Evolutionary conservation across 2,888 invertebrate genomes (phyloP).

Genomic region (Amphipoea oculea): DNA sequence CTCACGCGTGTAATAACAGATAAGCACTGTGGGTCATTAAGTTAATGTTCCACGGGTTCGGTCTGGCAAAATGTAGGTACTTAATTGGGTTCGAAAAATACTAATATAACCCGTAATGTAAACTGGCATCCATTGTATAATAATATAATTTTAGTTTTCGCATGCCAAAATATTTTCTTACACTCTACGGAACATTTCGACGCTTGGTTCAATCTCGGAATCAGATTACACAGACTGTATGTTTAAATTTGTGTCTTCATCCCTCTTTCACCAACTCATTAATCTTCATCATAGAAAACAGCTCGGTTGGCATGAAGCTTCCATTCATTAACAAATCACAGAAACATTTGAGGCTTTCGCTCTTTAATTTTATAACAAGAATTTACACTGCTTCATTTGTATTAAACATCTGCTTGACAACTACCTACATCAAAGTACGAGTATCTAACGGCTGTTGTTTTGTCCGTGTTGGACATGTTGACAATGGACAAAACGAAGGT

Average conservation of each 20-base stretch:
- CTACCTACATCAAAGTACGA: neutral
- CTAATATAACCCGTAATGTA: neutral
- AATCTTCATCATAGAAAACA: conserved; percentile 46
- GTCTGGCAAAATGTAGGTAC: neutral
- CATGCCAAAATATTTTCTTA: neutral
- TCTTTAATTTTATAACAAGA: neutral
- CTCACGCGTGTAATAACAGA: neutral
- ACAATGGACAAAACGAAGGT: no score
- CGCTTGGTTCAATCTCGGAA: conserved; percentile 24
- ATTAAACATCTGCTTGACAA: neutral
- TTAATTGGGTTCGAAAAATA: conserved; percentile 2
- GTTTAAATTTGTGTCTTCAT: conserved; percentile 20
- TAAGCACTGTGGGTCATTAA: neutral
- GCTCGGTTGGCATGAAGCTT: conserved; percentile 29
- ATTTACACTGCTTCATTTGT: neutral
- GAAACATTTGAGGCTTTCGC: conserved; percentile 23
- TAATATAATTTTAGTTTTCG: neutral
- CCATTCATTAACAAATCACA: conserved; percentile 47
- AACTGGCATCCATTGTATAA: neutral
- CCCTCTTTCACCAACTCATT: conserved; percentile 37
- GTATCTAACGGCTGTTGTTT: no score
- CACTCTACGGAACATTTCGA: conserved; percentile 4
- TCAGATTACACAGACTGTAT: conserved; percentile 29
- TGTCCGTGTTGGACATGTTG: no score
- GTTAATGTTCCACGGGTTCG: neutral